Percentiles rank a stretch among this genome's conserved stretches.
Evolutionary conservation across 2,113 vertebrate genomes (phyloP).

Genomic region (Hippocampus zosterae): DNA sequence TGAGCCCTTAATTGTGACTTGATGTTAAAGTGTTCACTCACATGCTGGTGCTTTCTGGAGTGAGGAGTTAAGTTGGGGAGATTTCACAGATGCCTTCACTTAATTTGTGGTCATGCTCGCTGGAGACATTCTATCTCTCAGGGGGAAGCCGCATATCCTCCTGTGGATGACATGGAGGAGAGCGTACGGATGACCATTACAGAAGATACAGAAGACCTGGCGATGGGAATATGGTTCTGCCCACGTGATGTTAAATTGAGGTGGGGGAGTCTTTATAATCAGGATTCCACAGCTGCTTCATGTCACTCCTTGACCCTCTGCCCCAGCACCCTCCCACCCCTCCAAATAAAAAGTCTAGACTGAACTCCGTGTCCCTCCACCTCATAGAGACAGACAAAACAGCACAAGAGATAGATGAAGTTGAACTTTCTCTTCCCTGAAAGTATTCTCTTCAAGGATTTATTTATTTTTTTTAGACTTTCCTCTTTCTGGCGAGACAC

Average conservation of each 20-base stretch:
- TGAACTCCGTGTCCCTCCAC: slow-evolving; percentile 34
- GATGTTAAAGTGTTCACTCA: slow-evolving; percentile 40
- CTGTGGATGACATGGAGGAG: slow-evolving; percentile 38
- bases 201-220: slow-evolving; percentile 57
- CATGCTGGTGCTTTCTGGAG: slow-evolving; percentile 22
- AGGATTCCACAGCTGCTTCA: slow-evolving; percentile 72
- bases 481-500: slow-evolving; percentile 55
- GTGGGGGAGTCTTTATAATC: slow-evolving; percentile 43
- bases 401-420: slow-evolving; percentile 43
- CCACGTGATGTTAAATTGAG: slow-evolving; percentile 40
- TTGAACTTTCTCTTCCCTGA: slow-evolving; percentile 53
- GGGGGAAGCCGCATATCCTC: slow-evolving; percentile 51
- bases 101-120: slow-evolving; percentile 67
- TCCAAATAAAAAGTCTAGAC: slow-evolving; percentile 68
- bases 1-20: slow-evolving; percentile 36
- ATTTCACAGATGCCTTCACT: slow-evolving; percentile 53
- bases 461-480: slow-evolving; percentile 17
- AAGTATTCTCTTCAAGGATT: slow-evolving; percentile 50
- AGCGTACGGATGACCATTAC: slow-evolving; percentile 66
- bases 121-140: slow-evolving; percentile 64
- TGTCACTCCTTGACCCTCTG: slow-evolving; percentile 66
- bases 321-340: slow-evolving; percentile 19
- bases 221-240: slow-evolving; percentile 39
- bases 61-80: slow-evolving; percentile 39
- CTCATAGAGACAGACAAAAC: slow-evolving; percentile 39